phyloP scores from a whole-genome alignment of 2,113 vertebrate genomes.

The Struthidea cinerea region DNA sequence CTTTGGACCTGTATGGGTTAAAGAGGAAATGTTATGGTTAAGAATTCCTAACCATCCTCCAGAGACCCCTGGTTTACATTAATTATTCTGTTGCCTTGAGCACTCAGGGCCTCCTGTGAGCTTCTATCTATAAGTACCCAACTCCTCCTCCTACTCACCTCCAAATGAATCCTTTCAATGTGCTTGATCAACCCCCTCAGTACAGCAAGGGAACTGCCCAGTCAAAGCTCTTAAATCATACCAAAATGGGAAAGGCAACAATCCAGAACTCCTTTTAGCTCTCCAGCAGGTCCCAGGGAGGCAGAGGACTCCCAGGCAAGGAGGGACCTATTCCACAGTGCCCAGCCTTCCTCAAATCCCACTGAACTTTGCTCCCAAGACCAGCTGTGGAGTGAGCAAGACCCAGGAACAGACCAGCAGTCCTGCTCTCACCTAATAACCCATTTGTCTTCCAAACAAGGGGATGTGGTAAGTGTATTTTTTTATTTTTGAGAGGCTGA shows the following conservation, averaged over 20 bases:
- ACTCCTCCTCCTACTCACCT: conserved; percentile 9
- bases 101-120: conserved; percentile 36
- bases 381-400: not conserved
- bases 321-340: not conserved
- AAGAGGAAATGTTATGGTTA: conserved; percentile 66
- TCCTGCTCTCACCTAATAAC: not conserved
- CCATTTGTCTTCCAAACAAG: not conserved
- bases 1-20: conserved; percentile 36
- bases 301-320: not conserved
- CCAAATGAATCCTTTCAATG: not conserved
- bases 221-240: not conserved
- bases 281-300: not conserved
- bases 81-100: conserved; percentile 79
- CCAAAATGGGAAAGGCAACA: not conserved
- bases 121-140: conserved; percentile 36
- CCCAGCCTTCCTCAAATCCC: not conserved
- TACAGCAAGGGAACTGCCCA: not conserved
- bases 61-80: conserved; percentile 76
- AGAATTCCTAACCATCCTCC: conserved; percentile 73
- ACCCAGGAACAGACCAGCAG: not conserved
- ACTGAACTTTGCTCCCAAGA: not conserved
- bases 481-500: not conserved
- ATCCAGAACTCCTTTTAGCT: not conserved
- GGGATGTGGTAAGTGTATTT: not conserved
- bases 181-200: not conserved